Evolutionary conservation across 2,797 vertebrate genomes (phyloP), one percentile per base, ranked within the genome.

Genomic region (Microctenopoma steveboyesi): DNA sequence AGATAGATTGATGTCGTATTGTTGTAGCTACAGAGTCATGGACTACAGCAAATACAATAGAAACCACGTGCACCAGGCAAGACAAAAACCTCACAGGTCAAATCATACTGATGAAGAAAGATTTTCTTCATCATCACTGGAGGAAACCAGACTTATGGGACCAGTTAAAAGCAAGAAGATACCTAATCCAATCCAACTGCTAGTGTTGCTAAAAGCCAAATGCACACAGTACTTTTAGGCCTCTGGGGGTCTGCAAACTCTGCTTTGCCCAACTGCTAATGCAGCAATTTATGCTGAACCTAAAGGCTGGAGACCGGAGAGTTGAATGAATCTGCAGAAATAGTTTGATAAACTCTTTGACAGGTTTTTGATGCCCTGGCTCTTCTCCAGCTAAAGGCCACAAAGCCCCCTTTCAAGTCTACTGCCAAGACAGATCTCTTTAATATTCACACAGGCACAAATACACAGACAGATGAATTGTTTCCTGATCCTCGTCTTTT

Each of bases 381-480:
- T 18, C 18, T 18, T 18, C 33, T 52, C 12, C 15, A 35, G 37
- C 40, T 43, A 33, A 51, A 46, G 18, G 39, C 15, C 28, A 49
- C 61, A 57, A 30, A 56, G 27, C 6, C 13, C 49, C 7, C 51
- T 45, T 60, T 69, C 11, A 73, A 45, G 11, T 4, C 0, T 1
- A 14, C 37, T 45, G 5, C 39, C 53, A 52, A 28, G 14, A 35
- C 13, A 25, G 5, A 49, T 50, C 47, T 52, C 14, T 33, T 51
- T 53, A 25, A 48, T 58, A 22, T 47, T 14, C 45, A 43, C 25
- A 58, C 28, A 49, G 7, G 3, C 53, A 48, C 18, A 67, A 13
- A 61, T 14, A 22, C 53, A 64, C 47, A 60, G 40, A 39, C 42
- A 70, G 49, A 82, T 75, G 11, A 70, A 66, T 69, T 64, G 30